Base-by-base conservation (phyloP, 2,113 vertebrate species). In the Perccottus glenii region DNA sequence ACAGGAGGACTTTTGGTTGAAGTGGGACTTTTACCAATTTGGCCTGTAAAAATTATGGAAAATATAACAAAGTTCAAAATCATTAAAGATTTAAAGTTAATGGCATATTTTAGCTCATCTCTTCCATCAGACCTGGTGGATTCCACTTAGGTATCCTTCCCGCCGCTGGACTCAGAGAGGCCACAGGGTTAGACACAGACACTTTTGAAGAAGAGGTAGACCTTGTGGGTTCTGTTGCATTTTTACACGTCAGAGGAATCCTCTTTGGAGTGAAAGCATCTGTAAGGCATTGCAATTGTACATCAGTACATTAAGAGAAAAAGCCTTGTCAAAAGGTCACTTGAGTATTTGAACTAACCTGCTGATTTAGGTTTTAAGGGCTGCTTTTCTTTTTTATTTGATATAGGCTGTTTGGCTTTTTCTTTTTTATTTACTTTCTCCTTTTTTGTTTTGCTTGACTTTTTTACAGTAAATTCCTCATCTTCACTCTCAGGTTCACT, bases 111-210 rank as follows among this genome's bases (percentile, higher is more conserved):
- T 7, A 15, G 36, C n/a, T 1, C 0, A 1, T 7, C 5, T 27
- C 11, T 32, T 43, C 15, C 4, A 46, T 4, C 10, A 1, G 45
- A 98, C 96, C 96, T 94, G 96, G 96, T 9, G 96, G 96, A 75
- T 81, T 93, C 96, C 96, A 98, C 76, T 92, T 96, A 7, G 94
- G 90, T 9, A 88, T 78, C 77, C 44, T 93, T 83, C 71, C 91
- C 47, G 85, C 84, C 64, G 77, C 69, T 78, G 94, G 93, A 80
- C 88, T 92, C 52, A 70, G 42, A 36, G 86, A 74, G 3, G 42
- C 16, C 16, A 47, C 45, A 52, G 80, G 64, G 73, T 78, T 92
- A 0, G 40, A 51, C 4, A 73, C 15, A 1, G 81, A 64, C 3
- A 60, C 75, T 35, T 77, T 27, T 14, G 77, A 62, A 32, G 74